Evolutionary conservation across 1,140 invertebrate species (phyloP).

Genomic region (Temnothorax longispinosus): DNA sequence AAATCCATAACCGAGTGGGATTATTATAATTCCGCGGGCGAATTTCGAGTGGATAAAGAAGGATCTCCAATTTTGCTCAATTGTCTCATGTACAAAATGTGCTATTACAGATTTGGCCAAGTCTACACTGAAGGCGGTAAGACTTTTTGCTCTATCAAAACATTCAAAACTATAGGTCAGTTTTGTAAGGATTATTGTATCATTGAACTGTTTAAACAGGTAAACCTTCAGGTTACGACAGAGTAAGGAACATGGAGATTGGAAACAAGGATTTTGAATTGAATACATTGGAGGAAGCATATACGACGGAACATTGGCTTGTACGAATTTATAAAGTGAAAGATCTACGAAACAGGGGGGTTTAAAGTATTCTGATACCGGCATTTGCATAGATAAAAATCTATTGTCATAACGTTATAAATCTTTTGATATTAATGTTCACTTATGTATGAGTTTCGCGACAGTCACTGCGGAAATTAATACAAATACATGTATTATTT

Average conservation of each 20-base stretch:
- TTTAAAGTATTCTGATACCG: constrained; percentile 66
- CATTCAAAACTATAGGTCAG: not conserved
- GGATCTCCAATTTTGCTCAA: constrained; percentile 95
- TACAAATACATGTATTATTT: constrained; percentile 8
- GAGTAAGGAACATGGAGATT: constrained; percentile 96
- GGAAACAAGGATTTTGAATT: constrained; percentile 98
- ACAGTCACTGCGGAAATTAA: constrained; percentile 12
- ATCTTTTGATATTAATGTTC: constrained; percentile 53
- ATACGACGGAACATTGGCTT: constrained; percentile 98
- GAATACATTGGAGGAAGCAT: constrained; percentile 96
- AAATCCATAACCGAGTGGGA: constrained; percentile 98
- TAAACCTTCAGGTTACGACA: constrained; percentile 95
- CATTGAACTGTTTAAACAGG: constrained; percentile 82
- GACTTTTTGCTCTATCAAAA: constrained; percentile 57
- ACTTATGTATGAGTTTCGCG: constrained; percentile 41
- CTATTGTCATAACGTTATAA: constrained; percentile 43
- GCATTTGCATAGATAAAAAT: constrained; percentile 22
- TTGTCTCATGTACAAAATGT: constrained; percentile 98
- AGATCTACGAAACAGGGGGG: constrained; percentile 93
- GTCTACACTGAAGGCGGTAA: constrained; percentile 97
- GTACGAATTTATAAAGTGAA: constrained; percentile 98
- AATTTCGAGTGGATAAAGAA: constrained; percentile 97
- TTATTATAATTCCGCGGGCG: constrained; percentile 97
- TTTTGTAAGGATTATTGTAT: not conserved
- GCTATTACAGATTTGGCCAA: constrained; percentile 97